Evolutionary conservation across 1,140 invertebrate species (phyloP).

Genomic region (Anthonomus grandis): DNA sequence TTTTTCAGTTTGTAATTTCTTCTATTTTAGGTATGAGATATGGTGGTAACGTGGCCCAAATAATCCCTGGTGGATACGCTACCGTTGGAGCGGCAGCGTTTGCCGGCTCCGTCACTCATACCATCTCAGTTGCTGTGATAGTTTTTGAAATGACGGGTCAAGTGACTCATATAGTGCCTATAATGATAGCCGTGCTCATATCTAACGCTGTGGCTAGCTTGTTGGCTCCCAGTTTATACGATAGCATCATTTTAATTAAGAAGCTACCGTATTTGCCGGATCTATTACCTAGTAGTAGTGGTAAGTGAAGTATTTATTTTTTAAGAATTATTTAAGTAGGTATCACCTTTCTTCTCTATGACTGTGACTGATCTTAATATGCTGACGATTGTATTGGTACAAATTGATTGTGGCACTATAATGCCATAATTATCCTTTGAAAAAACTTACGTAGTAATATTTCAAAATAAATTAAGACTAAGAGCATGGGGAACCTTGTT

Average conservation of each 20-base stretch:
- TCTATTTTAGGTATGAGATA: constrained; percentile 66
- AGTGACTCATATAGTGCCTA: constrained; percentile 94
- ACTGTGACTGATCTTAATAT: too few species aligned
- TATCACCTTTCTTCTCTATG: too few species aligned
- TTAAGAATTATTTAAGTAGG: too few species aligned
- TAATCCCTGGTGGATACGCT: constrained; percentile 90
- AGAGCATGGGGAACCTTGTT: too few species aligned
- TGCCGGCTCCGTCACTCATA: constrained; percentile 94
- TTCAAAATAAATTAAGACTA: too few species aligned
- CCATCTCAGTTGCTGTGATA: constrained; percentile 96
- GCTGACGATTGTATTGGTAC: too few species aligned
- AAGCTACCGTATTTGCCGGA: constrained; percentile 95
- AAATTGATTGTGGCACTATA: too few species aligned
- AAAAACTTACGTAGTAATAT: too few species aligned
- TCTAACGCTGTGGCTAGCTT: constrained; percentile 91
- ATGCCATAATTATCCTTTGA: too few species aligned
- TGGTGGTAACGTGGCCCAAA: constrained; percentile 77
- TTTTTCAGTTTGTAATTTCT: too few species aligned
- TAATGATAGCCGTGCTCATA: constrained; percentile 93
- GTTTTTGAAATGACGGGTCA: constrained; percentile 92
- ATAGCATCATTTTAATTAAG: constrained; percentile 97
- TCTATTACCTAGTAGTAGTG: constrained; percentile 76
- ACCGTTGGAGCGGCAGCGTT: constrained; percentile 93
- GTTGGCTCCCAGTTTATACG: constrained; percentile 95
- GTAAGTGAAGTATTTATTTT: too few species aligned